A percentile compares a stretch with the other conserved stretches of the same genome.
Conservation (phyloP, 2,888 invertebrate species). For the Parnassius smintheus region DNA sequence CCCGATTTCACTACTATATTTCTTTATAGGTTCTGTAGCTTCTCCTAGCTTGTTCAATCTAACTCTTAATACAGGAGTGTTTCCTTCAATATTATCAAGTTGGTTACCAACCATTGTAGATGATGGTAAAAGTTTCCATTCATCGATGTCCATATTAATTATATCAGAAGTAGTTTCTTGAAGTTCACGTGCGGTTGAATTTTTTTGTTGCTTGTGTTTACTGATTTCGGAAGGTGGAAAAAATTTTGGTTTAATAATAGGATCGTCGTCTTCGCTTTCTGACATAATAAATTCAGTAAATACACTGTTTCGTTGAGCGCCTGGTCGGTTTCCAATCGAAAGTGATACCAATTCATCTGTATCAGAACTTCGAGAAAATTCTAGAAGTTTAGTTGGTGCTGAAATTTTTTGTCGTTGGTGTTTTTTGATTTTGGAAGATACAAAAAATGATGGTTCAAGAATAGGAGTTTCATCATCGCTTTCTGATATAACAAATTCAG, state of each 20-base stretch:
- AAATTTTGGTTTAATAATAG: conserved; percentile 57
- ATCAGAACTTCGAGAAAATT: too few species aligned
- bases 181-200: conserved; percentile 36
- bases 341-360: too few species aligned
- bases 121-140: conserved; percentile 66
- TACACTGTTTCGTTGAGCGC: conserved; percentile 60
- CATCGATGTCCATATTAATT: conserved; percentile 66
- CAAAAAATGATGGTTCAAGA: too few species aligned
- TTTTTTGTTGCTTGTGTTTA: conserved; percentile 36
- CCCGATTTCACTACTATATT: conserved; percentile 17
- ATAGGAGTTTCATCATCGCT: too few species aligned
- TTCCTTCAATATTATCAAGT: conserved; percentile 41
- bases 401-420: too few species aligned
- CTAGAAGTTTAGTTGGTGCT: too few species aligned
- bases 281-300: conserved; percentile 62
- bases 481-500: too few species aligned
- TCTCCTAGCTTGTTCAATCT: conserved; percentile 50
- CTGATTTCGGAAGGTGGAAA: conserved; percentile 51
- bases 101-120: conserved; percentile 71
- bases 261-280: conserved; percentile 67
- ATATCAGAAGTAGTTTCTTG: conserved; percentile 49
- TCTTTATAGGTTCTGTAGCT: conserved; percentile 41
- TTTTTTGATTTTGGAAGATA: too few species aligned
- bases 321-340: conserved; percentile 49
- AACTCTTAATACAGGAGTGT: conserved; percentile 49